Conservation (phyloP, 2,797 vertebrate species). For the Calcarius lapponicus region DNA sequence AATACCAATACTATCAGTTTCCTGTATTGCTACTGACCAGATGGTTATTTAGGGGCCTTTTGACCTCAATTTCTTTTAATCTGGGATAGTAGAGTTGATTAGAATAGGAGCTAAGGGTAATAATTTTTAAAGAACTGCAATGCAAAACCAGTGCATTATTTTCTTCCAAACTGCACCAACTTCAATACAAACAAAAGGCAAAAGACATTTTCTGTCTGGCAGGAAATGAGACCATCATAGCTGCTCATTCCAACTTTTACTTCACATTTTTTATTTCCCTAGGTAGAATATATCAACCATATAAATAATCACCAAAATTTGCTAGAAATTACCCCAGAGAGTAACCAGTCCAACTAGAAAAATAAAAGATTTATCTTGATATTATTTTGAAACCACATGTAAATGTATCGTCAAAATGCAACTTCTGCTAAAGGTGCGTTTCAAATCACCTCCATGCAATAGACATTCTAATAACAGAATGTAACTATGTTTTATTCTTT, state of each 20-base stretch:
- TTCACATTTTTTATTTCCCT: conserved; percentile 43
- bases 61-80: conserved; percentile 42
- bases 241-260: conserved; percentile 16
- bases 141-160: conserved; percentile 12
- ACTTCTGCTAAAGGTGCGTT: background rate
- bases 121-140: conserved; percentile 46
- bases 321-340: background rate
- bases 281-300: background rate
- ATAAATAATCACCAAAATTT: conserved; percentile 38
- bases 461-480: background rate
- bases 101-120: conserved; percentile 6
- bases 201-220: background rate
- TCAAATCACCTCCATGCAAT: background rate
- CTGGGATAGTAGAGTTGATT: background rate
- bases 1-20: conserved; percentile 15
- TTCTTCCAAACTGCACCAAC: background rate
- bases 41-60: conserved; percentile 44
- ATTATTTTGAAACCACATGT: background rate
- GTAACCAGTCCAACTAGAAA: background rate
- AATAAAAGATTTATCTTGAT: conserved; percentile 5
- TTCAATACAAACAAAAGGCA: conserved; percentile 27
- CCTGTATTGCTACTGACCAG: conserved; percentile 36
- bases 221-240: conserved; percentile 30
- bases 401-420: background rate
- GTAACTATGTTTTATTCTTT: background rate